Percentiles rank a stretch among this genome's conserved stretches.
These are phyloP conservation scores for Danio kyathit DNA, from an alignment of 2,797 vertebrate genomes.

Conservation along the genomic window DNA sequence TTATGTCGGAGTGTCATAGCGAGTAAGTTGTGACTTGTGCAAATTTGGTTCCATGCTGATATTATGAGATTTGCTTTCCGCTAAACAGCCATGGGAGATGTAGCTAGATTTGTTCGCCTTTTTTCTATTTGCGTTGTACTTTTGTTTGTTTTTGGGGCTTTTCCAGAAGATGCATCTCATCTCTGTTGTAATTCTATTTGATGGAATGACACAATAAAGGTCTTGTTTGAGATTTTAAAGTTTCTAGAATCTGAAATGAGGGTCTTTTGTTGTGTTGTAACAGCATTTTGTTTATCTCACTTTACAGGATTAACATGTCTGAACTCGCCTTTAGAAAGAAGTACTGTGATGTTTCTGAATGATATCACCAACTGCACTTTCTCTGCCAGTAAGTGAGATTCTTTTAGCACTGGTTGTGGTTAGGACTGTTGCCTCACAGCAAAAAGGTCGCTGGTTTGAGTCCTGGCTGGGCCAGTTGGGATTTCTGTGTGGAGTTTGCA, in stretches of 20 bases:
- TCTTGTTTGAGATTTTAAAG: slow-evolving; percentile 25
- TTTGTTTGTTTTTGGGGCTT: slow-evolving; percentile 15
- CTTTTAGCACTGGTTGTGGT: no score
- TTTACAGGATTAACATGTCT: not conserved
- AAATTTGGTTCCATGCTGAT: slow-evolving; percentile 35
- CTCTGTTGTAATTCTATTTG: slow-evolving; percentile 39
- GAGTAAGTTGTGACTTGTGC: slow-evolving; percentile 31
- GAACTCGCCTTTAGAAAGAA: not conserved
- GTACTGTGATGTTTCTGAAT: not conserved
- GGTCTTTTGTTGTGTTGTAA: not conserved
- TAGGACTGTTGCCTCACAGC: no score
- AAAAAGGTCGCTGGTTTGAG: no score
- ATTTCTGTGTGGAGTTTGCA: no score
- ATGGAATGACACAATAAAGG: slow-evolving; percentile 50
- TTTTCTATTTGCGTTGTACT: slow-evolving; percentile 4
- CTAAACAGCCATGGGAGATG: slow-evolving; percentile 16
- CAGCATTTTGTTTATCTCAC: not conserved
- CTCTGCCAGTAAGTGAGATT: not conserved
- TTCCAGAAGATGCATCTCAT: slow-evolving; percentile 35
- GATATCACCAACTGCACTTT: not conserved
- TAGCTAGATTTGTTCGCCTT: slow-evolving; percentile 37
- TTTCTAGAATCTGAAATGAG: not conserved
- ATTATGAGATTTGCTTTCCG: not conserved
- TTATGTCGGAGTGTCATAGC: slow-evolving; percentile 23
- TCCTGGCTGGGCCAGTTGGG: no score